phyloP scores from a whole-genome alignment of 2,888 invertebrate genomes.

The Trachelus tabidus region DNA sequence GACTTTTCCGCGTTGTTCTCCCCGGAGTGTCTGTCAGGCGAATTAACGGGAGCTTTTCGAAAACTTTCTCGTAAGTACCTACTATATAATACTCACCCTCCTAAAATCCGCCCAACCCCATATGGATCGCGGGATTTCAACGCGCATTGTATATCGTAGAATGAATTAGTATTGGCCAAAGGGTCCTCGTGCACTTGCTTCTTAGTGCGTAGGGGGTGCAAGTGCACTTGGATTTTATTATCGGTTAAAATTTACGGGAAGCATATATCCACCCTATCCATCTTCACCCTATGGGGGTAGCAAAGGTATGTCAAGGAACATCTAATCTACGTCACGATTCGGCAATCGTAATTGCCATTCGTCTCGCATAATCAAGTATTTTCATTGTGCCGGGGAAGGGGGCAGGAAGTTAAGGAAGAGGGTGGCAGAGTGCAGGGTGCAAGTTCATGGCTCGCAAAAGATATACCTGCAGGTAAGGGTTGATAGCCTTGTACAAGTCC shows the following conservation, averaged over 20 bases:
- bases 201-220: not conserved
- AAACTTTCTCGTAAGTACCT: not conserved
- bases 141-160: not conserved
- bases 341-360: slow-evolving; percentile 15
- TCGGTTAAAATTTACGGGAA: not conserved
- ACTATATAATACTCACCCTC: not conserved
- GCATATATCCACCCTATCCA: not conserved
- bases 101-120: not conserved
- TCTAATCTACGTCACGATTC: slow-evolving; percentile 10
- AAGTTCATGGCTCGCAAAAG: slow-evolving; percentile 15
- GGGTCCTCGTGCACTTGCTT: not conserved
- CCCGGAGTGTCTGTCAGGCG: not conserved
- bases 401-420: not conserved
- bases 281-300: too few species aligned
- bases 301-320: not conserved
- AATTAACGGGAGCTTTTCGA: not conserved
- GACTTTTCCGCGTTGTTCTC: not conserved
- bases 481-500: slow-evolving; percentile 13
- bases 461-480: slow-evolving; percentile 1
- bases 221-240: not conserved
- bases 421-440: not conserved
- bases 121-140: not conserved
- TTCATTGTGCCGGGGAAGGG: not conserved
- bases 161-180: not conserved
- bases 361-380: slow-evolving; percentile 7